Base-by-base conservation (phyloP, 2,113 vertebrate species). In the Calyptomena viridis region DNA sequence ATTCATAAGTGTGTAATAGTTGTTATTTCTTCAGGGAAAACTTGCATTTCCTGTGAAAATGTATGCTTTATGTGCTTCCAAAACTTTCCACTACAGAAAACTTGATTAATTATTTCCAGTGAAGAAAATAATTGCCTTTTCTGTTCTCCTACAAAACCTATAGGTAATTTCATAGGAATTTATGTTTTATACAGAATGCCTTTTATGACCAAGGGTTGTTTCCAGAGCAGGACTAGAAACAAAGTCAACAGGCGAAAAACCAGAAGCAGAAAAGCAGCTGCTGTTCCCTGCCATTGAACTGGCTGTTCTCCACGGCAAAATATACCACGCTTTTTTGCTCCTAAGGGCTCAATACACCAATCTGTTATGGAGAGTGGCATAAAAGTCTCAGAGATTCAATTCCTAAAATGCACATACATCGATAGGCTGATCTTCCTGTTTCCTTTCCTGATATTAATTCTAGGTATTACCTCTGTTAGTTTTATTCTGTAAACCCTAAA, bases 61-160 rank as follows among this genome's bases (percentile, higher is more conserved):
- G 11, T 56, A 28, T 84, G 20, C 31, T 89, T 66, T 95, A 47
- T 62, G 17, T 89, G 23, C 30, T 90, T 92, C 94, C 31, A 86
- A 78, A 86, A 60, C 11, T 83, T 95, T 76, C 92, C 8, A 9
- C 84, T 84, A 27, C 28, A 82, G 69, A 96, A 96, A 91, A 4
- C 55, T 86, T 76, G 56, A 91, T 86, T 93, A 94, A 78, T 96
- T 89, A 76, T 85, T 93, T 92, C 64, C 64, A 85, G 40, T 19
- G 59, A 95, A 92, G 35, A 90, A 84, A 53, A 55, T 74, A 93
- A 83, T 76, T 89, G 28, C 37, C 9, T 88, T 91, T 89, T 85
- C 8, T 94, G 5, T 53, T 93, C 52, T 63, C 66, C 74, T 92
- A 67, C 39, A 76, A 85, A 96, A 30, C 20, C 19, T 87, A 5